These are phyloP conservation scores for Falco punctatus DNA, from an alignment of 2,113 vertebrate species.

Conservation along the genomic window DNA sequence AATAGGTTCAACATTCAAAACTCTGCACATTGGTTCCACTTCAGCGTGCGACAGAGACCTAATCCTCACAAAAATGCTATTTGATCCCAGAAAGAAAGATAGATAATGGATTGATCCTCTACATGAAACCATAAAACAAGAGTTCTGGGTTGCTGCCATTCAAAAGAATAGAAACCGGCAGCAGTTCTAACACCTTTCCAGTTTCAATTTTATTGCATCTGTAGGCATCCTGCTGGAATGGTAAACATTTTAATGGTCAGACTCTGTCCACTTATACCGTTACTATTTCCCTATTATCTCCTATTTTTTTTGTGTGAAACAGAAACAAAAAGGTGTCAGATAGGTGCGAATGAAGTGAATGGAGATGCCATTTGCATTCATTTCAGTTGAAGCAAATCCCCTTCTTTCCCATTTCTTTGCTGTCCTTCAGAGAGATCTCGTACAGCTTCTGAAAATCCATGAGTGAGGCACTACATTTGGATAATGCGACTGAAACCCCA, in stretches of 20 bases:
- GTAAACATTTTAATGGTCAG: constrained; percentile 81
- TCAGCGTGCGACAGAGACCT: constrained; percentile 46
- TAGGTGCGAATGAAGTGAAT: constrained; percentile 70
- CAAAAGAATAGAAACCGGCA: constrained; percentile 78
- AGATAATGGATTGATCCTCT: constrained; percentile 77
- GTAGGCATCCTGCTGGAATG: constrained; percentile 71
- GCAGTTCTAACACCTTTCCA: constrained; percentile 75
- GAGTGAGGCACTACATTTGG: constrained; percentile 36
- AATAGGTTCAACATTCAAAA: constrained; percentile 63
- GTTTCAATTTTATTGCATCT: constrained; percentile 78
- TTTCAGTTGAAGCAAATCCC: constrained; percentile 11
- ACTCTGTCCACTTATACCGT: constrained; percentile 70
- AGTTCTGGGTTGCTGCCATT: constrained; percentile 74
- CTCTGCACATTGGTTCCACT: constrained; percentile 53
- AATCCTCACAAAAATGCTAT: constrained; percentile 76
- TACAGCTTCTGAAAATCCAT: constrained; percentile 45
- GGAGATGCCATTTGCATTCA: constrained; percentile 72
- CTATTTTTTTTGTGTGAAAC: constrained; percentile 62
- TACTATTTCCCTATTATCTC: constrained; percentile 72
- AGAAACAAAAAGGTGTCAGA: constrained; percentile 74
- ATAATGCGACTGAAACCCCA: constrained; percentile 14
- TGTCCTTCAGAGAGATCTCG: constrained; percentile 51
- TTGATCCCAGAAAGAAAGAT: constrained; percentile 69
- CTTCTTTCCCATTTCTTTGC: constrained; percentile 53
- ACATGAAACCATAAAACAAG: constrained; percentile 62